Evolutionary conservation across 2,113 vertebrate genomes (phyloP).

Genomic region (Seriola rivoliana): DNA sequence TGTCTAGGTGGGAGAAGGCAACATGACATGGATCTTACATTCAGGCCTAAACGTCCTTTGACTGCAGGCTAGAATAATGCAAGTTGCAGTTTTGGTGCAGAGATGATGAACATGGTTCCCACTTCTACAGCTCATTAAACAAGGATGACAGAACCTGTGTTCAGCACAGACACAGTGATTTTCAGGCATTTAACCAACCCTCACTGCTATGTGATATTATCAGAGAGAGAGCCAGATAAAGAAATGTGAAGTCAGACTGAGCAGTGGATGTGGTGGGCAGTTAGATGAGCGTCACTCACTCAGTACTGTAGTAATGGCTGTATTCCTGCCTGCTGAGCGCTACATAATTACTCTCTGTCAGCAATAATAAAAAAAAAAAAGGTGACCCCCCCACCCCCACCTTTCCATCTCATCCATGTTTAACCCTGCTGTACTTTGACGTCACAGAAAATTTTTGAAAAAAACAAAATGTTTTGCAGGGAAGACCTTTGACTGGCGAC

Average conservation of each 20-base stretch:
- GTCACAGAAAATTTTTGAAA: constrained; percentile 15
- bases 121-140: constrained; percentile 5
- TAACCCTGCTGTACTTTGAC: constrained; percentile 47
- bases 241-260: neutral
- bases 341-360: constrained; percentile 33
- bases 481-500: constrained; percentile 64
- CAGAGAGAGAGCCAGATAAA: neutral
- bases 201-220: neutral
- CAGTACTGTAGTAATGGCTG: constrained; percentile 6
- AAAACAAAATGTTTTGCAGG: constrained; percentile 40
- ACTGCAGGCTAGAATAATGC: neutral
- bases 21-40: constrained; percentile 10
- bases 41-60: neutral
- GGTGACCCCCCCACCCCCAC: constrained; percentile 25
- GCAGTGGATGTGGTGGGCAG: neutral
- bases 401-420: constrained; percentile 42
- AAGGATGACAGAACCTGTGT: neutral
- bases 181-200: constrained; percentile 7
- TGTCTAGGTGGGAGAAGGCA: neutral
- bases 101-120: neutral
- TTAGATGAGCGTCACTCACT: constrained; percentile 13
- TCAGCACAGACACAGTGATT: neutral
- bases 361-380: constrained; percentile 40
- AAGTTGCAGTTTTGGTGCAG: constrained; percentile 10
- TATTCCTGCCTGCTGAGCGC: constrained; percentile 21